Base-by-base conservation (phyloP, 2,113 vertebrate genomes). In the Harpagus bidentatus region DNA sequence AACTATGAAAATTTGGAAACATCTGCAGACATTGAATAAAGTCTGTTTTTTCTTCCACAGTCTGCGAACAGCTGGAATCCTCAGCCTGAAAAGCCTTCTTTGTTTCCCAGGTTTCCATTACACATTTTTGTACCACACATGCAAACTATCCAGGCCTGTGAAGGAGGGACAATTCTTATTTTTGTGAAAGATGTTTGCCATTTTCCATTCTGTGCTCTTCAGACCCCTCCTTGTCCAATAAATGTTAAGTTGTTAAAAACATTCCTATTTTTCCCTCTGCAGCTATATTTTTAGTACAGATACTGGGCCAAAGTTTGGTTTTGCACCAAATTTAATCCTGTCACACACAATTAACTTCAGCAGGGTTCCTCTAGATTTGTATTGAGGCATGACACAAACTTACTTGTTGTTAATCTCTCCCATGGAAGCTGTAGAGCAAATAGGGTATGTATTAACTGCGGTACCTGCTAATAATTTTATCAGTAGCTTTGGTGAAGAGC, bases 101-200 rank as follows among this genome's bases (percentile, higher is more conserved):
- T 96, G 91, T 97, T 95, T 85, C 94, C 83, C 71, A 93, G 84
- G 70, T 96, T 97, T 97, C 97, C 95, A 95, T 96, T 97, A 97
- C 97, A 97, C 86, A 92, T 94, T 95, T 92, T 92, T 90, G 82
- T 83, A 97, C 90, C 88, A 96, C 90, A 96, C 86, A 94, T 94
- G 89, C 84, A 94, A 93, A 73, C 84, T 87, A 80, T 97, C 81
- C 83, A 94, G 70, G 83, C 70, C 69, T 77, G 26, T 62, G 70
- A 95, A 96, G 48, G 83, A 95, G 53, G 32, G 58, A 78, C 78
- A 85, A 62, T 82, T 88, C 88, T 84, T 95, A 80, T 72, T 97
- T 96, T 97, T 91, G 66, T 89, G 66, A 79, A 95, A 91, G 78
- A 95, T 87, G 65, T 85, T 95, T 95, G 70, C 88, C 70, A 82